Conservation (phyloP, 2,888 invertebrate species). For the Tinea semifulvella region DNA sequence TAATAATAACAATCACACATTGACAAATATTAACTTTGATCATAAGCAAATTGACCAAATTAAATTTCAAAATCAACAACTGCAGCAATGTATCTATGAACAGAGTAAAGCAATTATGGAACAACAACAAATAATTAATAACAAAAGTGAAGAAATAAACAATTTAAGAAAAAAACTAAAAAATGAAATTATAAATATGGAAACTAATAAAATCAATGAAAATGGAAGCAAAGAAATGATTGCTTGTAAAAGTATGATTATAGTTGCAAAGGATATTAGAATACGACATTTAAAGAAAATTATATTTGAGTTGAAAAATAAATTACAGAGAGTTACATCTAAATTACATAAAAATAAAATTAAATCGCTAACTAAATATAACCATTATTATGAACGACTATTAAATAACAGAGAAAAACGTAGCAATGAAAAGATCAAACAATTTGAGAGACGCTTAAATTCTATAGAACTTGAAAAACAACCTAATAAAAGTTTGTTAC, state of each 20-base stretch:
- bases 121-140: too few species aligned
- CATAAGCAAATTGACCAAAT: too few species aligned
- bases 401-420: slow-evolving; percentile 42
- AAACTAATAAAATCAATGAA: neutral
- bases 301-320: slow-evolving; percentile 36
- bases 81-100: too few species aligned
- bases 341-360: too few species aligned
- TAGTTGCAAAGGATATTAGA: slow-evolving; percentile 28
- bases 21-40: too few species aligned
- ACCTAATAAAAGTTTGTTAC: slow-evolving; percentile 43
- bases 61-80: too few species aligned
- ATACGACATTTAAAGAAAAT: slow-evolving; percentile 30
- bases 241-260: slow-evolving; percentile 27
- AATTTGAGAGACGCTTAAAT: slow-evolving; percentile 41
- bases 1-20: too few species aligned
- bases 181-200: neutral
- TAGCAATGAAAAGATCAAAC: slow-evolving; percentile 35
- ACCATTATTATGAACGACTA: too few species aligned
- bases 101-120: too few species aligned
- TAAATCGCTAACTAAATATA: too few species aligned
- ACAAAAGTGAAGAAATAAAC: neutral
- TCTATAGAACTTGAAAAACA: slow-evolving; percentile 46
- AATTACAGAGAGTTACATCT: slow-evolving; percentile 30
- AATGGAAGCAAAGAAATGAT: slow-evolving; percentile 19
- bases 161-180: neutral